Base-by-base conservation (phyloP, 1,140 invertebrate species). In the Camponotus vicinus region DNA sequence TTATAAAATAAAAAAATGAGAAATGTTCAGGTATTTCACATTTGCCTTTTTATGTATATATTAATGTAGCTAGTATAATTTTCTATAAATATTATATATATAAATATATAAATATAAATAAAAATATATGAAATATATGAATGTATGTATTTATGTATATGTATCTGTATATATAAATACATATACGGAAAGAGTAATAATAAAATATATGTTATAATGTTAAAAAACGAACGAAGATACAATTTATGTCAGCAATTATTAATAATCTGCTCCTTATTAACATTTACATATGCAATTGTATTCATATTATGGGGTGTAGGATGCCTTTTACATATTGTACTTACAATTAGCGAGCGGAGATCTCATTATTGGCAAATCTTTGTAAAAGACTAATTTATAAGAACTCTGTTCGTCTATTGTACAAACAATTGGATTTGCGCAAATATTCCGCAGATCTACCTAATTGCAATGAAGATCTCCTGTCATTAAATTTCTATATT, bases 41-140 rank as follows among this genome's bases (percentile, higher is more conserved):
- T 95, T 94, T 95, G 94, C 93, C 94, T 95, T 95, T 94, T 92
- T 94, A 94, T 95, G 93, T 95, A 94, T 91, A 94, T 94, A 95
- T 94, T 85, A 91, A 94, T 91, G 92, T 94, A 95, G 93, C 92
- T 95, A 95, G 92, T 88, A 91, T 93, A 94, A 95, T 94, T 94
- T 95, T 95, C 93, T 95, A 94, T 94, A 94, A 92, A 93, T 92
- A 92, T 83, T 88, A 90, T 90, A 89, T 76, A 87, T 79, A 84
- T 71, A 67, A 21, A 77, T 52, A 49, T 21, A 73, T 34, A 34
- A 34, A 49, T 45, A 59, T 70, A 64, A 79, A 84, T 73, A 45
- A 89, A 88, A 89, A 88, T 84, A 86, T 71, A 67, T 55, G 87
- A 78, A 27, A 59, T 79, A 52, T 37, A 52, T 71, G 21, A 64